Evolutionary conservation across 2,888 invertebrate genomes (phyloP).

Genomic region (Ptychoptera contaminata): DNA sequence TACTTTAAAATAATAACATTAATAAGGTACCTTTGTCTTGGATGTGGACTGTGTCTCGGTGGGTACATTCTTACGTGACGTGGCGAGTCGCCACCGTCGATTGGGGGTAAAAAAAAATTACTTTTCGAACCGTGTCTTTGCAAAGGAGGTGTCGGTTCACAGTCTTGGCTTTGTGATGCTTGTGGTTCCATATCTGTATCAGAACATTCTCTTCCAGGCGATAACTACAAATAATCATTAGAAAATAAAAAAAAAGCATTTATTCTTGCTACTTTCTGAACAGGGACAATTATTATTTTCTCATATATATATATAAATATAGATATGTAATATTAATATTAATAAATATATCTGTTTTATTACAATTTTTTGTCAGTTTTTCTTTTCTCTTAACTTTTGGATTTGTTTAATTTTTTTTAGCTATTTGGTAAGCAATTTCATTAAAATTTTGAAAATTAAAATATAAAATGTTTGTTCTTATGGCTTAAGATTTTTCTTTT

Average conservation of each 20-base stretch:
- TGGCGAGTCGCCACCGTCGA: constrained; percentile 36
- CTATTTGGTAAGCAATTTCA: too few species aligned
- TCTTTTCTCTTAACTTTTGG: too few species aligned
- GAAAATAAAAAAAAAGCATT: constrained; percentile 4
- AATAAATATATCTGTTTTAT: too few species aligned
- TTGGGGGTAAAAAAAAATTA: constrained; percentile 72
- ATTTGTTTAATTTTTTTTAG: too few species aligned
- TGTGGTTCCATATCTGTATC: constrained; percentile 81
- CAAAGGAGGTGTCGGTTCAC: constrained; percentile 79
- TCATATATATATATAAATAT: too few species aligned
- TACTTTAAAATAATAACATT: too few species aligned
- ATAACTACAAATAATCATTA: constrained; percentile 39
- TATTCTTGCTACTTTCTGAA: background rate
- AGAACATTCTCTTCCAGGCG: constrained; percentile 66
- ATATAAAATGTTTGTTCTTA: too few species aligned
- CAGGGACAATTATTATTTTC: too few species aligned
- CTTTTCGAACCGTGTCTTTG: constrained; percentile 67
- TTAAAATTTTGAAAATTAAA: too few species aligned
- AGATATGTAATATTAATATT: too few species aligned
- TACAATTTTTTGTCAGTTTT: too few species aligned
- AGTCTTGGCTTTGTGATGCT: constrained; percentile 81
- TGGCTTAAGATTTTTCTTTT: too few species aligned
- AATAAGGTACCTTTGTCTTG: constrained; percentile 44
- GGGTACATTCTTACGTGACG: constrained; percentile 32
- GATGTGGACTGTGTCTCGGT: constrained; percentile 62